These are phyloP conservation scores for Coenonympha glycerion DNA, from an alignment of 2,888 invertebrate species.

Conservation along the genomic window DNA sequence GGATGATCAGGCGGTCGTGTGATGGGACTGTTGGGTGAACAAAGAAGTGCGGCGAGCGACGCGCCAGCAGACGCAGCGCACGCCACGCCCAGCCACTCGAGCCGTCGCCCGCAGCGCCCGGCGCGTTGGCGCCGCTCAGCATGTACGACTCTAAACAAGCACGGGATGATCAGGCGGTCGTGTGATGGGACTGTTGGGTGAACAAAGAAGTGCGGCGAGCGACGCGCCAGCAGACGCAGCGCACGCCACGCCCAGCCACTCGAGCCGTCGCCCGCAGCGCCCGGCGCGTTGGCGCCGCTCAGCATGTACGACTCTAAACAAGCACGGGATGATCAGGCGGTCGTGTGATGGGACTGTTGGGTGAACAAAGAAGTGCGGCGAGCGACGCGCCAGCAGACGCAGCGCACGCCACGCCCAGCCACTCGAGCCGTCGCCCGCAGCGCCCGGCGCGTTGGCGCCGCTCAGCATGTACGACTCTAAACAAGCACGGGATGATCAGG, in stretches of 20 bases:
- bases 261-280: constrained; percentile 77
- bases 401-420: too few species aligned
- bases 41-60: constrained; percentile 93
- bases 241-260: constrained; percentile 97
- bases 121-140: constrained; percentile 50
- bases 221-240: constrained; percentile 87
- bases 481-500: too few species aligned
- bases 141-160: constrained; percentile 53
- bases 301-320: constrained; percentile 57
- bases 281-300: constrained; percentile 58
- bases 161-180: constrained; percentile 89
- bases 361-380: too few species aligned
- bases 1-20: constrained; percentile 91
- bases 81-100: constrained; percentile 96
- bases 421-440: too few species aligned
- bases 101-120: constrained; percentile 73
- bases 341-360: too few species aligned
- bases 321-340: neutral
- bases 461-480: constrained; percentile 62
- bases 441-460: constrained; percentile 90
- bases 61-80: constrained; percentile 89
- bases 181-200: constrained; percentile 89
- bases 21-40: constrained; percentile 90
- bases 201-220: constrained; percentile 94
- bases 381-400: too few species aligned